phyloP scores from a whole-genome alignment of 1,140 invertebrate genomes.

The Drosophila sechellia region DNA sequence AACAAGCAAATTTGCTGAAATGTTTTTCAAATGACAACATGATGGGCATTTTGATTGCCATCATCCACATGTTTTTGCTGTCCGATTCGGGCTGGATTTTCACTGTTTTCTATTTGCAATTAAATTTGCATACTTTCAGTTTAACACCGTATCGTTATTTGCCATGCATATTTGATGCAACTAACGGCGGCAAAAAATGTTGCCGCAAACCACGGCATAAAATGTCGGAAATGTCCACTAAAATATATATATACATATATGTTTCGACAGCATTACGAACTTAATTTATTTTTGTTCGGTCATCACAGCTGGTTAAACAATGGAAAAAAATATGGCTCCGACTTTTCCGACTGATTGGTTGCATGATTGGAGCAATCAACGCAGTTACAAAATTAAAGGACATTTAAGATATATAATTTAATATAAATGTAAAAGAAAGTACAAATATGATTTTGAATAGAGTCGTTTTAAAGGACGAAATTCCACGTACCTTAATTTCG shows the following conservation, averaged over 20 bases:
- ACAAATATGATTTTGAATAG: not conserved
- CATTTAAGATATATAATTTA: not conserved
- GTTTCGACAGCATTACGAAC: not conserved
- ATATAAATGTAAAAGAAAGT: not conserved
- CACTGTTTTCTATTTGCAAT: slow-evolving; percentile 6
- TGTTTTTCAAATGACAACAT: slow-evolving; percentile 8
- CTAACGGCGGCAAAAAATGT: slow-evolving; percentile 8
- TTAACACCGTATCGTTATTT: not conserved
- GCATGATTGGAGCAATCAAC: not conserved
- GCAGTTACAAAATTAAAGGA: not conserved
- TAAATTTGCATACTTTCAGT: slow-evolving; percentile 10
- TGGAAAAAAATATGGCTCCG: not conserved
- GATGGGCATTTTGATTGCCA: slow-evolving; percentile 1
- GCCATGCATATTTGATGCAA: slow-evolving; percentile 18
- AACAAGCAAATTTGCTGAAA: slow-evolving; percentile 21
- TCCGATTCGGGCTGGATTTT: slow-evolving; percentile 12
- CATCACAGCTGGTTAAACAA: slow-evolving; percentile 5
- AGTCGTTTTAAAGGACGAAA: too few relatives aligned
- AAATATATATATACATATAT: not conserved
- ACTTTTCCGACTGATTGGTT: not conserved
- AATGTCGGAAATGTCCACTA: not conserved
- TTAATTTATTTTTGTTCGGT: slow-evolving; percentile 1
- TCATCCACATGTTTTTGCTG: slow-evolving; percentile 2
- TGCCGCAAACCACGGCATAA: not conserved
- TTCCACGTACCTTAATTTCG: not conserved